Conservation (phyloP, 2,113 vertebrate species). For the Aptenodytes forsteri region DNA sequence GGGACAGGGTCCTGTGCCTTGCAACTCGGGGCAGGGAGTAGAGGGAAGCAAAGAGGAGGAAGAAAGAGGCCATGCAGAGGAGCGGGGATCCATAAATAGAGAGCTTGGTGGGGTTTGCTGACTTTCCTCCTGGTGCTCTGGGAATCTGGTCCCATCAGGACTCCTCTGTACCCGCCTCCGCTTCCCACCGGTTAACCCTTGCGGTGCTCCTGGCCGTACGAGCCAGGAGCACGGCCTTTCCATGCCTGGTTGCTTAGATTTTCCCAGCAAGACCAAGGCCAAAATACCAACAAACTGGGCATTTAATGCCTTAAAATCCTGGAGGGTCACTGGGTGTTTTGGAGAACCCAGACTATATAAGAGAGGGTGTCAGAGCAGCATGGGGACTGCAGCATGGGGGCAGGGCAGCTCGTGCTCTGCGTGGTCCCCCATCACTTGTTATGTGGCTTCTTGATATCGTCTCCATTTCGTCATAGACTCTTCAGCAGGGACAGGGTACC, state of each 20-base stretch:
- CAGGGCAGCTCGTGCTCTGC: not conserved
- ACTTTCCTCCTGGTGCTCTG: not conserved
- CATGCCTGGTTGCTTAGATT: not conserved
- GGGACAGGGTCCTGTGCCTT: not conserved
- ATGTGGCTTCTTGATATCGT: not conserved
- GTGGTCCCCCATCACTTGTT: not conserved
- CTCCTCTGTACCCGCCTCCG: not conserved
- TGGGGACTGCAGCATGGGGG: not conserved
- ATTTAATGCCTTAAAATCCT: not conserved
- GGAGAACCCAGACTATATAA: not conserved
- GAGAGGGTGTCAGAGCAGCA: not conserved
- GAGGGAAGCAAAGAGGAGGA: not conserved
- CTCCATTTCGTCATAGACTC: not conserved
- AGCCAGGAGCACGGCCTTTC: not conserved
- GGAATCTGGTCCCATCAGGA: not conserved
- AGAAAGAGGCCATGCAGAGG: not conserved
- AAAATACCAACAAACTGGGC: not conserved
- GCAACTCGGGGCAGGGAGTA: constrained; percentile 3
- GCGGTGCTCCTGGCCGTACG: accelerated
- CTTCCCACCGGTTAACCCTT: not conserved
- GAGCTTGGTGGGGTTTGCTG: not conserved
- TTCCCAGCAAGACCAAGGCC: not conserved
- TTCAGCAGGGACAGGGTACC: not conserved
- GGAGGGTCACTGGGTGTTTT: not conserved
- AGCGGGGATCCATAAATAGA: not conserved